Evolutionary conservation across 92 coral and sea anemone species (phyloP).

Genomic region (Anthopleura xanthogrammica): DNA sequence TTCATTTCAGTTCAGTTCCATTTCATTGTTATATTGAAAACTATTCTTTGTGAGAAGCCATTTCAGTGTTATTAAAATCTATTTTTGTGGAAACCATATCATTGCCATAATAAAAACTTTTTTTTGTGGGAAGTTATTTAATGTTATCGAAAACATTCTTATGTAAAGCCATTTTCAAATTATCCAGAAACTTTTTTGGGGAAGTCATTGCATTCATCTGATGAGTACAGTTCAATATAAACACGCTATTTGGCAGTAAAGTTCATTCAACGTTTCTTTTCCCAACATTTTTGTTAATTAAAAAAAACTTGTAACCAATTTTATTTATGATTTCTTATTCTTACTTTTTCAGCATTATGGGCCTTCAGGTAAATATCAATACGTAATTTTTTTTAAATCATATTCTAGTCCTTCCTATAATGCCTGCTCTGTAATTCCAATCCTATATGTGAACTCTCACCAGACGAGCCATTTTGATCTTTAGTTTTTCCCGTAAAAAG

Average conservation of each 20-base stretch:
- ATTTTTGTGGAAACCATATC: not conserved
- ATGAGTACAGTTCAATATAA: not conserved
- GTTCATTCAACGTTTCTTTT: too few relatives aligned
- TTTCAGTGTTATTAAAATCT: not conserved
- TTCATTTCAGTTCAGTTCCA: too few relatives aligned
- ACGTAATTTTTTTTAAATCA: not conserved
- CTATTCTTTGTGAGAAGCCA: not conserved
- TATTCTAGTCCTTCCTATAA: not conserved
- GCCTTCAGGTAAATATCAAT: constrained; percentile 61
- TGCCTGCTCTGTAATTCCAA: too few relatives aligned
- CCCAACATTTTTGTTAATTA: not conserved
- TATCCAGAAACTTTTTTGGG: constrained; percentile 58
- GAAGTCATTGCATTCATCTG: constrained; percentile 82
- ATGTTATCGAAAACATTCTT: not conserved
- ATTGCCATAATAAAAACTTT: not conserved
- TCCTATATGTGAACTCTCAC: too few relatives aligned
- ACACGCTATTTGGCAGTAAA: too few relatives aligned
- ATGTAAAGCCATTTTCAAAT: not conserved
- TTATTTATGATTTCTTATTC: not conserved
- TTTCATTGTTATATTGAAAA: not conserved
- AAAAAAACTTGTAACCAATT: not conserved
- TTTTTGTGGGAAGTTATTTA: not conserved
- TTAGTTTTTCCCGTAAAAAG: too few relatives aligned
- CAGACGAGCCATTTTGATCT: too few relatives aligned
- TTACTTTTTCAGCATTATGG: constrained; percentile 73